Base-by-base conservation (phyloP, 2,888 invertebrate species). In the Hydrotaea diabolus region DNA sequence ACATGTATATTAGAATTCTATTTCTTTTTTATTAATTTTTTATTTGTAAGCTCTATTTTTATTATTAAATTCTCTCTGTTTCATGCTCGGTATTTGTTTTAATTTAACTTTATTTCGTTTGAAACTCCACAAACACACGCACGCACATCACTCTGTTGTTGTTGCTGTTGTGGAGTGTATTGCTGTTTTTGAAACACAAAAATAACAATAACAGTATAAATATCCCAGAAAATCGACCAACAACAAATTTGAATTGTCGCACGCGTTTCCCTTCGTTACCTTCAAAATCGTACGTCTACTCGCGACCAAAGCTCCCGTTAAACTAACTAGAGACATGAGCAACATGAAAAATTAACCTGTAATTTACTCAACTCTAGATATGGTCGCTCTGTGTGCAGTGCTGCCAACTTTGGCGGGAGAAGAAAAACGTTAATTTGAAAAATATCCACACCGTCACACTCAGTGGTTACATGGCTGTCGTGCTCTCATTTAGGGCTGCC, bases 211-310 rank as follows among this genome's bases (percentile, higher is more conserved):
- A 13, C 9, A 39, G 1, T 39, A 9, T 39, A 39, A 39, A 13
- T 8, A 39, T 39, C 39, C 39, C 39, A 39, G 39, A 39, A 8
- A 39, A 13, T 39, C 8, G 13, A 39, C 1, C 1, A 53, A 71
- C 69, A n/a, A n/a, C n/a, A n/a, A n/a, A n/a, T n/a, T n/a, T n/a
- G n/a, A n/a, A n/a, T n/a, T 77, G 85, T 88, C 89, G 89, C 89
- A 89, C 77, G 82, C 82, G 79, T 73, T 76, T 49, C 72, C n/a
- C 73, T 77, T 76, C 77, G 21, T 55, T 57, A 87, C 88, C 87
- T 69, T 62, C 53, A 17, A 69, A 69, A 39, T 39, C 36, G 46
- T 72, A 79, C 82, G 80, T 85, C 80, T 43, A 71, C 31, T 75
- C 82, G 77, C 80, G 82, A 85, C 85, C 80, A 82, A 82, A 82